Evolutionary conservation across 92 coral and sea anemone genomes (phyloP).

Genomic region (Palythoa grandiflora): DNA sequence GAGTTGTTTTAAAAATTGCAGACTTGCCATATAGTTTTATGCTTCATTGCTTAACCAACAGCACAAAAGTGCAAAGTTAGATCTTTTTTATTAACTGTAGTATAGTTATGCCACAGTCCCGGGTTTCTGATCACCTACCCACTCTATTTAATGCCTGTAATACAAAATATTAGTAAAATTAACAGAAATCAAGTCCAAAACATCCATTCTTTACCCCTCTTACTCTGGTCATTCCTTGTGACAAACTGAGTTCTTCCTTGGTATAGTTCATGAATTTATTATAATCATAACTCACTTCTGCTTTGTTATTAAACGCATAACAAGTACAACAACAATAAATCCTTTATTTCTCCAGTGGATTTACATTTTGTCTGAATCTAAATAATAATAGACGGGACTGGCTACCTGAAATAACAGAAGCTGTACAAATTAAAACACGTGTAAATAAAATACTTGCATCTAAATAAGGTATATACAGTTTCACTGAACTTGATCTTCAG

Average conservation of each 20-base stretch:
- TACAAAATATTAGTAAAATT: not conserved
- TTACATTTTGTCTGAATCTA: not conserved
- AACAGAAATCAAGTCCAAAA: not conserved
- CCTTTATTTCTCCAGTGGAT: not conserved
- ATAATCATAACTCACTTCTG: not conserved
- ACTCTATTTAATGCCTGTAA: not conserved
- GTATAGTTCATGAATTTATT: not conserved
- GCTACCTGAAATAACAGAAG: not conserved
- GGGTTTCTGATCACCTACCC: not conserved
- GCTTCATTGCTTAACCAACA: too few species aligned
- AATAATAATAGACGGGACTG: not conserved
- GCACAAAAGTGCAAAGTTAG: not conserved
- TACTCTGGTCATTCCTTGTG: conserved; percentile 1
- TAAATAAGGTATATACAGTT: not conserved
- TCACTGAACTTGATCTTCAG: not conserved
- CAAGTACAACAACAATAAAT: not conserved
- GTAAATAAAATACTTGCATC: not conserved
- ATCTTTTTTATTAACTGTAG: not conserved
- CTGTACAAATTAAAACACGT: not conserved
- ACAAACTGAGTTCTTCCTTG: conserved; percentile 1
- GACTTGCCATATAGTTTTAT: too few species aligned
- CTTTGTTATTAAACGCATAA: not conserved
- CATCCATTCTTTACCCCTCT: conserved; percentile 1
- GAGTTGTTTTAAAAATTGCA: too few species aligned
- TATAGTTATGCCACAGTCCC: not conserved